Evolutionary conservation across 2,113 vertebrate species (phyloP), one percentile per base, ranked within the genome.

Genomic region (Plecturocebus donacophilus): DNA sequence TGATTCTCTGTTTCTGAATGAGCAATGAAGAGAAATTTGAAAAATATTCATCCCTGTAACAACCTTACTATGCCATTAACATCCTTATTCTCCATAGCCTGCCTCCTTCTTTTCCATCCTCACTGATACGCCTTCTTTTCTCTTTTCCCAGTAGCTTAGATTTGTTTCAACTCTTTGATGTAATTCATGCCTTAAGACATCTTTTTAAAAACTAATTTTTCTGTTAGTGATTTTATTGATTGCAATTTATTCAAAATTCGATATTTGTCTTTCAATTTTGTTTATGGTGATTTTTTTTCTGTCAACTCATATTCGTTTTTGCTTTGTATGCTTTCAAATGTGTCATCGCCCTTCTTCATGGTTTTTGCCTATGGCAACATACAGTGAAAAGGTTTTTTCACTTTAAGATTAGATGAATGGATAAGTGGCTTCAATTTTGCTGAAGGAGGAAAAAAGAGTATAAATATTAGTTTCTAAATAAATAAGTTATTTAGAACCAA

Each of bases 401-500:
- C 16, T 79, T 32, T 30, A 73, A 49, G 49, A 19, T 52, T 76
- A 61, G 70, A 27, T 23, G 10, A 56, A 87, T 81, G 70, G 40
- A 35, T 35, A 54, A 16, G 38, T 40, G 45, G 19, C 38, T 96
- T 96, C 45, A 70, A 80, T 87, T 95, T 70, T 56, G 64, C n/a
- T 38, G 7, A 75, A 12, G 56, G 10, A 40, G 82, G 83, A 38
- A 49, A 77, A 52, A 61, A 47, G 61, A 49, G 12, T 64, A 58
- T 80, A 75, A 76, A 80, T 16, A 87, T 92, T 73, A 42, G 23
- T 58, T 94, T 97, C 70, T 85, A 93, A 92, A 86, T 35, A 19
- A 80, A 68, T 30, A 96, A 96, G 45, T 3, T 95, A 76, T 76
- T 92, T 81, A 70, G 93, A 95, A 20, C 47, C 56, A 88, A 82